Percentiles rank a stretch among this genome's conserved stretches.
These are phyloP conservation scores for Drosophila sturtevanti DNA, from an alignment of 1,140 invertebrate genomes.

Conservation along the genomic window DNA sequence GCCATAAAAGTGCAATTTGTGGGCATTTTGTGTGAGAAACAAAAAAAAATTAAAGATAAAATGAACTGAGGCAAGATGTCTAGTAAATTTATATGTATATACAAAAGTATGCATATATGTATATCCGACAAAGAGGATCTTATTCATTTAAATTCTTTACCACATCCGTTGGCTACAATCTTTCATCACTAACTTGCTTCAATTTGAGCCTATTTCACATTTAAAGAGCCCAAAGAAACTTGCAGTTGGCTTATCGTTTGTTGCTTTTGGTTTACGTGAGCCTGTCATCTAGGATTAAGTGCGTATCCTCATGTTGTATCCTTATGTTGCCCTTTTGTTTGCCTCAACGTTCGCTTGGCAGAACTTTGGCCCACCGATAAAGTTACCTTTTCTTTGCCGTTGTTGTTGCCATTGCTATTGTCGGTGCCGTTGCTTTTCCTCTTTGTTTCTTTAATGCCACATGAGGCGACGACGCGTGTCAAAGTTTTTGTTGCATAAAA, in stretches of 20 bases:
- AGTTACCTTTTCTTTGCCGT: conserved; percentile 63
- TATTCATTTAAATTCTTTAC: conserved; percentile 43
- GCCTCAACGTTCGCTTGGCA: conserved; percentile 28
- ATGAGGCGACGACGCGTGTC: conserved; percentile 69
- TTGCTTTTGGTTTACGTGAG: conserved; percentile 58
- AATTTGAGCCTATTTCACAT: conserved; percentile 17
- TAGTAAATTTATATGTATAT: neutral
- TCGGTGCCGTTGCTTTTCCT: conserved; percentile 32
- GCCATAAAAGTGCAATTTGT: conserved; percentile 71
- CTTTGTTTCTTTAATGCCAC: conserved; percentile 22
- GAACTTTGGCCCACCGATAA: conserved; percentile 61
- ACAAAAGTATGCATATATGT: neutral
- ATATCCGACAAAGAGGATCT: neutral
- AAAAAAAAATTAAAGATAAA: conserved; percentile 1
- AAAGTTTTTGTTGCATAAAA: conserved; percentile 77
- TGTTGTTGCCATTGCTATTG: neutral
- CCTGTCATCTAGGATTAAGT: conserved; percentile 73
- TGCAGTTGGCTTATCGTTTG: conserved; percentile 69
- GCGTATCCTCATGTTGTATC: conserved; percentile 54
- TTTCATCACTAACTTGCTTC: conserved; percentile 54
- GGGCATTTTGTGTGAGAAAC: conserved; percentile 50
- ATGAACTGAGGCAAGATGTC: neutral
- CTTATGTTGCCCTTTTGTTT: conserved; percentile 53
- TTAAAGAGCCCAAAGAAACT: conserved; percentile 45
- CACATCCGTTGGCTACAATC: conserved; percentile 47